Base-by-base conservation (phyloP, 2,113 vertebrate genomes). In the Butorides virescens region DNA sequence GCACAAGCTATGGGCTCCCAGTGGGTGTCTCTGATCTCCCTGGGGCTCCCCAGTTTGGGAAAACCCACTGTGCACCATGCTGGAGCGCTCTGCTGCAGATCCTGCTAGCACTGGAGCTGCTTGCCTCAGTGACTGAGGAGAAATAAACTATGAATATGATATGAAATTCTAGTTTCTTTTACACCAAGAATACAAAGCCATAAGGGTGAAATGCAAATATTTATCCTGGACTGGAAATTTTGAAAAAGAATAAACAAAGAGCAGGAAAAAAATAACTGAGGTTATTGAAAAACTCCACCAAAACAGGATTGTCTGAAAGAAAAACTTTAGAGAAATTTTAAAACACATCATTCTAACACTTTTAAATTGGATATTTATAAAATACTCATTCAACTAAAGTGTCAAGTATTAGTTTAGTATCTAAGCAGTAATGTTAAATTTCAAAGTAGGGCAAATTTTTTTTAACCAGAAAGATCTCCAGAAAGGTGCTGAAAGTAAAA, bases 61-160 rank as follows among this genome's bases (percentile, higher is more conserved):
- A 29, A 30, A 10, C 52, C 8, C 52, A 14, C 52, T 30, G 27
- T 53, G 52, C 52, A 30, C 52, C 52, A 29, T 5, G 13, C 26
- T 52, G 26, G 52, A 53, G 27, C 9, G 9, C 52, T 52, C 26
- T 5, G 15, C 26, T 29, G 27, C 5, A 27, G 52, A 16, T 29
- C 27, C 27, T 53, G 27, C 15, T 27, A 17, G 52, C 52, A 53
- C 52, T 10, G 15, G 52, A 55, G 29, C 16, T 30, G 52, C 52
- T 55, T 29, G 6, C 27, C 52, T 55, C 16, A 18, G 16, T 8
- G 10, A 55, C 16, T 30, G 52, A 55, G 52, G 52, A 55, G 52
- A 55, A 63, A 20, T 1, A 1, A 1, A 0, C 5, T 37, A 21
- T 20, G 11, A 78, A 65, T 12, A 42, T 21, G 4, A 32, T 29